Evolutionary conservation across 2,797 vertebrate genomes (phyloP).

Genomic region (Sciurus vulgaris): DNA sequence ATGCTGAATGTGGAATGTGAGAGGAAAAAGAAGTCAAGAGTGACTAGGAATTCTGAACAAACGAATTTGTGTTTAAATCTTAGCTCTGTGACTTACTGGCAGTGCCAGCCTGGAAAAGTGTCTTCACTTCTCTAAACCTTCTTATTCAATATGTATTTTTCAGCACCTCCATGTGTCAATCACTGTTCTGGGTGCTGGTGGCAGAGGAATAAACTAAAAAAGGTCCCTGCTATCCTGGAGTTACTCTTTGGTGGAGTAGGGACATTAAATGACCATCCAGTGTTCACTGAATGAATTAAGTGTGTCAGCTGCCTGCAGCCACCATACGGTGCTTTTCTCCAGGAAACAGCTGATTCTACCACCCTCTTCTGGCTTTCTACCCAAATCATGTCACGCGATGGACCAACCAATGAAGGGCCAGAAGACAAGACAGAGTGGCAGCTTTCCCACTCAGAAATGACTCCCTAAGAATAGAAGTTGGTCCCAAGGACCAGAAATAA

Average conservation of each 20-base stretch:
- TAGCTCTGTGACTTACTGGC: neutral
- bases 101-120: neutral
- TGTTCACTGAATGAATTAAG: neutral
- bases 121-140: neutral
- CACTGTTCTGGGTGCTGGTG: neutral
- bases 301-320: neutral
- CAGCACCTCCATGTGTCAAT: neutral
- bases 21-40: neutral
- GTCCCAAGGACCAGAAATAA: neutral
- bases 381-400: neutral
- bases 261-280: neutral
- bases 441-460: neutral
- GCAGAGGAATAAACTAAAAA: neutral
- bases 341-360: neutral
- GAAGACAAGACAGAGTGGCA: neutral
- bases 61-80: neutral
- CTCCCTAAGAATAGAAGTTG: neutral
- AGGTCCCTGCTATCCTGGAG: neutral
- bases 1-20: too few relatives aligned
- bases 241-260: neutral
- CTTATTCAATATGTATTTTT: neutral
- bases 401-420: neutral
- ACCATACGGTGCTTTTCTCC: neutral
- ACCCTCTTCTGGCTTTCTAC: neutral
- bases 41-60: neutral